phyloP scores from a whole-genome alignment of 2,113 vertebrate genomes.

The Cyphomyrus plagiostoma region DNA sequence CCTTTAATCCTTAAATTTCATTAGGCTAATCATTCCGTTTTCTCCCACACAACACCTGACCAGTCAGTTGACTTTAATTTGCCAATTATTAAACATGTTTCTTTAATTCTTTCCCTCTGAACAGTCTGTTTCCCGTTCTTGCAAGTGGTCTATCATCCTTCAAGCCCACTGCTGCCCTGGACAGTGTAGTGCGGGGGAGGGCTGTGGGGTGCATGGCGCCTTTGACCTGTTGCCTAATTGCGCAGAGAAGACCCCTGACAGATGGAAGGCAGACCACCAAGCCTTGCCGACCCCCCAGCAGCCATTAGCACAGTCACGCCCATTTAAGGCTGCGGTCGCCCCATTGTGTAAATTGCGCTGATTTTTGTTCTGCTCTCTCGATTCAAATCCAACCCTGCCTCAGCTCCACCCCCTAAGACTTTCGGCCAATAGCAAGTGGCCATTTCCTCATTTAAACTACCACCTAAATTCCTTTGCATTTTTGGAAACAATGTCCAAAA shows the following conservation, averaged over 20 bases:
- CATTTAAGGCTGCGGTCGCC: background rate
- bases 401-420: background rate
- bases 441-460: background rate
- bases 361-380: background rate
- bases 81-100: constrained; percentile 6
- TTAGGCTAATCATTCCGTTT: background rate
- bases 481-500: background rate
- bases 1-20: constrained; percentile 23
- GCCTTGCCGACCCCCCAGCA: background rate
- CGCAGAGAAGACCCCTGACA: background rate
- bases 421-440: background rate
- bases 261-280: background rate
- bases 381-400: background rate
- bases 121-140: background rate
- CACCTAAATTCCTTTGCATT: background rate
- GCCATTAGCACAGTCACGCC: background rate
- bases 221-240: background rate
- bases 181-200: background rate
- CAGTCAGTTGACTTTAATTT: constrained; percentile 26
- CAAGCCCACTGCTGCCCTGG: background rate
- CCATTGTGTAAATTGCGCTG: background rate
- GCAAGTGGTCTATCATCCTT: background rate
- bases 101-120: background rate
- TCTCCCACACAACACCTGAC: constrained; percentile 6
- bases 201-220: background rate